These are phyloP conservation scores for Myotis findleyi DNA, from an alignment of 2,797 vertebrate species.

Conservation along the genomic window DNA sequence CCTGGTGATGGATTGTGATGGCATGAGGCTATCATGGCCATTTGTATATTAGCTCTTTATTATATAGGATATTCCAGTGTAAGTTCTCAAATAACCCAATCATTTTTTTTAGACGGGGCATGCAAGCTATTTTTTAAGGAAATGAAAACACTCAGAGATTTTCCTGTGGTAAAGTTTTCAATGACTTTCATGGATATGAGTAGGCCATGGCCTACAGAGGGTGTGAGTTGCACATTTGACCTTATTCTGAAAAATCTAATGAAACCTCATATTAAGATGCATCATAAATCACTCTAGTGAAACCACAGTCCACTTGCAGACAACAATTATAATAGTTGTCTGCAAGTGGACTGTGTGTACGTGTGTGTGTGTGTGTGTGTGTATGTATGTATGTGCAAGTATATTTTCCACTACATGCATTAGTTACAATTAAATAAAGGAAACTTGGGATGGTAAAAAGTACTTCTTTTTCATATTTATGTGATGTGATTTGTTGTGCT, in stretches of 20 bases:
- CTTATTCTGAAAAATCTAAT: background rate
- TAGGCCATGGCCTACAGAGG: background rate
- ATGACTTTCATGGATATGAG: background rate
- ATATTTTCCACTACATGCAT: background rate
- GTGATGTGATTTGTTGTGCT: background rate
- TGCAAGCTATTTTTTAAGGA: background rate
- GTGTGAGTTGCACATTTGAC: background rate
- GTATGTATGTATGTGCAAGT: background rate
- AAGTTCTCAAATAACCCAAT: background rate
- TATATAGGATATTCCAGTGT: background rate
- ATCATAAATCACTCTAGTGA: background rate
- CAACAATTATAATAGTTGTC: background rate
- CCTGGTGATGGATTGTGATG: no score
- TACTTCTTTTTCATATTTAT: background rate
- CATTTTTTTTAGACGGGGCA: background rate
- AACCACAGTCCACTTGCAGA: background rate
- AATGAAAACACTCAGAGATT: background rate
- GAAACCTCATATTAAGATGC: background rate
- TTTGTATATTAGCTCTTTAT: no score
- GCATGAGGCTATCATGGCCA: no score
- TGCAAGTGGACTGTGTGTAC: no score
- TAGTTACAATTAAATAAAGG: background rate
- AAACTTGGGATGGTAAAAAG: background rate
- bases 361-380: background rate
- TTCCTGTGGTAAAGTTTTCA: background rate